Percentiles rank a stretch among this genome's conserved stretches.
Evolutionary conservation across 1,140 invertebrate genomes (phyloP).

Genomic region (Amyelois transitella): DNA sequence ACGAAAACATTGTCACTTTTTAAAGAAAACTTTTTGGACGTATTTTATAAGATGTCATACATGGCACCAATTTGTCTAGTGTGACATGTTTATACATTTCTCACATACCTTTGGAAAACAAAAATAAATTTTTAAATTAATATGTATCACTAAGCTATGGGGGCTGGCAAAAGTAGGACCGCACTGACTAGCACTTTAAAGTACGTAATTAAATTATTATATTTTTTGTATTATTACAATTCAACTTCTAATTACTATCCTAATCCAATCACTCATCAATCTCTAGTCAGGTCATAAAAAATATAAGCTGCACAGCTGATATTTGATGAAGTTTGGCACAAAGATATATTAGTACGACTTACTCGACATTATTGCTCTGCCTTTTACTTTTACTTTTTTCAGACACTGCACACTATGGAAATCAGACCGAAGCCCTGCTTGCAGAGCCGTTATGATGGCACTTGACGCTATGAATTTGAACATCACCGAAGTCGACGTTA

Average conservation of each 20-base stretch:
- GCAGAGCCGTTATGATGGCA: constrained; percentile 45
- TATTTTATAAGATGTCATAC: not conserved
- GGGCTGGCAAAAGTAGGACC: not conserved
- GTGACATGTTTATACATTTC: not conserved
- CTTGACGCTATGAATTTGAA: constrained; percentile 43
- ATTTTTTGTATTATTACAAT: not conserved
- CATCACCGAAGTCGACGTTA: constrained; percentile 39
- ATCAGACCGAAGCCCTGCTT: constrained; percentile 40
- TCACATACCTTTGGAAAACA: not conserved
- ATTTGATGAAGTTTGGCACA: not conserved
- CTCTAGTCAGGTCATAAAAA: too few species aligned
- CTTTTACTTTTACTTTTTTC: constrained; percentile 5
- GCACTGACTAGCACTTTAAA: not conserved
- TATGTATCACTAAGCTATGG: not conserved
- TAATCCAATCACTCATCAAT: too few species aligned
- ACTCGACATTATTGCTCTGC: too few species aligned
- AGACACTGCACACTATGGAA: constrained; percentile 52
- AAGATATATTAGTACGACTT: too few species aligned
- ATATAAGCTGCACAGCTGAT: not conserved
- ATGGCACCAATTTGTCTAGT: not conserved
- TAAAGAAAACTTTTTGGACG: not conserved
- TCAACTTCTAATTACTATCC: too few species aligned
- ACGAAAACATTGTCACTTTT: too few species aligned
- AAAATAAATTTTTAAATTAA: constrained; percentile 1
- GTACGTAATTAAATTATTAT: not conserved